These are phyloP conservation scores for Catotricha subobsoleta DNA, from an alignment of 2,888 invertebrate species.

Conservation along the genomic window DNA sequence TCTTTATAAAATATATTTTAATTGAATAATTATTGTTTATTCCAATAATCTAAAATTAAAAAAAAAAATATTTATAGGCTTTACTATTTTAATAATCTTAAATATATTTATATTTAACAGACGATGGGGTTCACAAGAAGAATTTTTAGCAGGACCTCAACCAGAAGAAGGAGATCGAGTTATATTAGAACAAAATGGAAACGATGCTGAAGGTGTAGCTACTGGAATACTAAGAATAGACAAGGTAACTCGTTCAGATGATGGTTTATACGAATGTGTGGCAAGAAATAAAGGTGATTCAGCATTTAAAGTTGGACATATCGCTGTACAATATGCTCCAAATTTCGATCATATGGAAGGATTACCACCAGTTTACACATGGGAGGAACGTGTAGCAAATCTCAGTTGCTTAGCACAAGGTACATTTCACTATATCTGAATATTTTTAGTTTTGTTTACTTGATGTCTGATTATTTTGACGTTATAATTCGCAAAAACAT, in stretches of 20 bases:
- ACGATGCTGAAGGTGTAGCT: slow-evolving; percentile 38
- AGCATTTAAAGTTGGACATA: slow-evolving; percentile 59
- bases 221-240: slow-evolving; percentile 50
- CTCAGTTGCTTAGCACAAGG: slow-evolving; percentile 74
- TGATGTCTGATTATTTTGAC: no score
- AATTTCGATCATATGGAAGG: slow-evolving; percentile 54
- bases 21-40: background rate
- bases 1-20: background rate
- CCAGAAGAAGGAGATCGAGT: slow-evolving; percentile 45
- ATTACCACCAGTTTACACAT: slow-evolving; percentile 60
- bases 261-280: slow-evolving; percentile 76
- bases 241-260: slow-evolving; percentile 49
- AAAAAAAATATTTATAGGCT: no score
- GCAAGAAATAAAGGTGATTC: slow-evolving; percentile 64
- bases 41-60: background rate
- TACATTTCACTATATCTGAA: no score
- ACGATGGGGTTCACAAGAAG: slow-evolving; percentile 46
- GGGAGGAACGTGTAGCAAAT: slow-evolving; percentile 65
- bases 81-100: no score
- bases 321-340: slow-evolving; percentile 67
- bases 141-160: slow-evolving; percentile 45
- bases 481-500: no score
- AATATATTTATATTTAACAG: background rate
- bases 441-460: no score
- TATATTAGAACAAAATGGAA: slow-evolving; percentile 36